Conservation (phyloP, 2,113 vertebrate genomes). For the Alces alces region DNA sequence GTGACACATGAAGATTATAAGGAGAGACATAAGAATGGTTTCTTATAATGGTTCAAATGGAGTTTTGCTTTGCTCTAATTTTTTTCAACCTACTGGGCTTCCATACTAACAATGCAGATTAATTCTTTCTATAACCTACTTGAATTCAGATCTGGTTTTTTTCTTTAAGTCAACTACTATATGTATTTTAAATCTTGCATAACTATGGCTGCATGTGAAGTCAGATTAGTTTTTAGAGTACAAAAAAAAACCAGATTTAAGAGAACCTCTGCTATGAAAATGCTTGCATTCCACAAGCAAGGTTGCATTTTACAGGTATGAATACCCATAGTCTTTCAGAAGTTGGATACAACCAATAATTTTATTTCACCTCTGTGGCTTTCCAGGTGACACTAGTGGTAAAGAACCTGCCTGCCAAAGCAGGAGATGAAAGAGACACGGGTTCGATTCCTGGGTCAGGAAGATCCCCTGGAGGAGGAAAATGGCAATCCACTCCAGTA, state of each 20-base stretch:
- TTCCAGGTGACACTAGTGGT: background rate
- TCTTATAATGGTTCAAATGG: background rate
- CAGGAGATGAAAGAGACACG: background rate
- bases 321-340: background rate
- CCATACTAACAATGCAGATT: background rate
- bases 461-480: background rate
- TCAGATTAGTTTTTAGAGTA: background rate
- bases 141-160: background rate
- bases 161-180: background rate
- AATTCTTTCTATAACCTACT: background rate
- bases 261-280: background rate
- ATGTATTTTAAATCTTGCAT: background rate
- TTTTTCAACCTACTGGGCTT: background rate
- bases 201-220: background rate
- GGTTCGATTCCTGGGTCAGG: background rate
- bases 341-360: background rate
- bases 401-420: background rate
- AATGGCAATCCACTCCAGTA: background rate
- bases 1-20: background rate
- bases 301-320: background rate
- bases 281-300: slow-evolving; percentile 1
- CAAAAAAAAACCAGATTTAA: background rate
- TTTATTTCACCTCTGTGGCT: background rate
- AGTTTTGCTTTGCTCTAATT: slow-evolving; percentile 38
- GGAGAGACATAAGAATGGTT: background rate